These are phyloP conservation scores for Austrolebias charrua DNA, from an alignment of 2,797 vertebrate genomes.

Conservation along the genomic window DNA sequence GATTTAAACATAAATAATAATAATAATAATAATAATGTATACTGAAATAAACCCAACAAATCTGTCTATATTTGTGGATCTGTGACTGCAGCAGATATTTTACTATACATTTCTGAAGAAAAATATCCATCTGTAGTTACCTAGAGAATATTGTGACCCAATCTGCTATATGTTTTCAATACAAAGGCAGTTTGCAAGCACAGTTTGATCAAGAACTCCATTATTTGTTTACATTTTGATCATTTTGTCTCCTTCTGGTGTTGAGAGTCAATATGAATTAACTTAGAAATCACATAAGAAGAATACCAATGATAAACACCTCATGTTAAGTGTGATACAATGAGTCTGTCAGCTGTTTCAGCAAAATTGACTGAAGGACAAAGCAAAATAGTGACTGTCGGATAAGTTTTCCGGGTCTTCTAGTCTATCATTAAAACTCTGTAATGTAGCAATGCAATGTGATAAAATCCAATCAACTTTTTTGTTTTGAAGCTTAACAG, in stretches of 20 bases:
- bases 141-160: background rate
- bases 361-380: constrained; percentile 5
- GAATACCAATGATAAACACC: constrained; percentile 14
- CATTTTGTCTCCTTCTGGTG: constrained; percentile 10
- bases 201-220: constrained; percentile 17
- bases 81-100: too few relatives aligned
- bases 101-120: too few relatives aligned
- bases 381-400: constrained; percentile 1
- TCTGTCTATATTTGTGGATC: too few relatives aligned
- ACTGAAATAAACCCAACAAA: too few relatives aligned
- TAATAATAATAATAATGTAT: too few relatives aligned
- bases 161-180: background rate
- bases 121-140: too few relatives aligned
- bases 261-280: constrained; percentile 29
- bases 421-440: constrained; percentile 5
- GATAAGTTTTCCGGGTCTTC: background rate
- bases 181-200: constrained; percentile 5
- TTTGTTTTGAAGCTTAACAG: background rate
- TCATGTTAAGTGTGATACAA: constrained; percentile 9
- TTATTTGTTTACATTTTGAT: constrained; percentile 22
- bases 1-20: too few relatives aligned
- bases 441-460: background rate
- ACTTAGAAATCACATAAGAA: constrained; percentile 26
- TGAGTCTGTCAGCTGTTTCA: background rate
- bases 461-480: constrained; percentile 2